These are phyloP conservation scores for Eucriotettix oculatus DNA, from an alignment of 2,888 invertebrate genomes.

Conservation along the genomic window DNA sequence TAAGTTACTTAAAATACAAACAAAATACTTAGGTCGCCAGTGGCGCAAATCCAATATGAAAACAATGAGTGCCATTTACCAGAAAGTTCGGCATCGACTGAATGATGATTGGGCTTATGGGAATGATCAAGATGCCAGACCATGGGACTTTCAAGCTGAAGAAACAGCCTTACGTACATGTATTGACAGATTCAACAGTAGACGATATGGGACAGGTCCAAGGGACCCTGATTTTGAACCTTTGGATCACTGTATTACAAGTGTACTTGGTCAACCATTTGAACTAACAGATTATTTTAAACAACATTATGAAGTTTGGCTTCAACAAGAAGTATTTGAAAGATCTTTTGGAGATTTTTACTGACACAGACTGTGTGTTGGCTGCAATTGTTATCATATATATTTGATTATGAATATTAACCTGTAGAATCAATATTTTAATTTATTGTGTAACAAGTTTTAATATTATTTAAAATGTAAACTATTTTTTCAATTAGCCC, in stretches of 20 bases:
- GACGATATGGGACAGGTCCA: slow-evolving; percentile 51
- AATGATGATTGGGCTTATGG: slow-evolving; percentile 99
- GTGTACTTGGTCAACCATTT: slow-evolving; percentile 57
- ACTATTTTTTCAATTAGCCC: too few species aligned
- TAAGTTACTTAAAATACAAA: slow-evolving; percentile 98
- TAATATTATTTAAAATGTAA: too few species aligned
- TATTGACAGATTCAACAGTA: slow-evolving; percentile 90
- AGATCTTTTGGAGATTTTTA: slow-evolving; percentile 9
- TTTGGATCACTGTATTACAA: slow-evolving; percentile 68
- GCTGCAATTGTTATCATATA: too few species aligned
- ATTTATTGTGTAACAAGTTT: not conserved
- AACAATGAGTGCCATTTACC: slow-evolving; percentile 96
- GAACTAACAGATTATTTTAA: slow-evolving; percentile 88
- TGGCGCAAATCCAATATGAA: slow-evolving; percentile 99
- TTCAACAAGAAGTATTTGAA: slow-evolving; percentile 79
- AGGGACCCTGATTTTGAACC: slow-evolving; percentile 38
- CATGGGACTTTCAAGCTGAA: slow-evolving; percentile 97
- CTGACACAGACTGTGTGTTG: not conserved
- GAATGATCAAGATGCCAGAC: slow-evolving; percentile 91
- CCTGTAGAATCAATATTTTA: not conserved
- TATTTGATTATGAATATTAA: too few species aligned
- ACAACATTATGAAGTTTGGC: slow-evolving; percentile 84
- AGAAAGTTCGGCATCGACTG: slow-evolving; percentile 85
- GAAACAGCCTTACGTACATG: slow-evolving; percentile 86
- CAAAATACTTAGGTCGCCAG: slow-evolving; percentile 94